Evolutionary conservation across 92 coral and sea anemone genomes (phyloP).

Genomic region (Hydrozoanthus gracilis): DNA sequence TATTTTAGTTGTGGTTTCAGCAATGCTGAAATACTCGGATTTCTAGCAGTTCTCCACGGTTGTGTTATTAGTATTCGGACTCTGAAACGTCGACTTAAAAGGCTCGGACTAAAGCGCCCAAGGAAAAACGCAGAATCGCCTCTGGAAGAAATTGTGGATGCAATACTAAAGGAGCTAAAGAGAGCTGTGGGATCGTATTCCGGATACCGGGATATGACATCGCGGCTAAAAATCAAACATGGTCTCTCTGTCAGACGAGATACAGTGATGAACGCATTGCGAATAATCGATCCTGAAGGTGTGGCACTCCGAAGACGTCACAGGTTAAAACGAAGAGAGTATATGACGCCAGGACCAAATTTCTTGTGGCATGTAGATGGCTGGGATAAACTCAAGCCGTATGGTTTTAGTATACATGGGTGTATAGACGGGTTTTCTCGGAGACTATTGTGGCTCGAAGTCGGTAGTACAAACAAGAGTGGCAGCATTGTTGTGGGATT

Average conservation of each 20-base stretch:
- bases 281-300: conserved; percentile 62
- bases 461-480: conserved; percentile 54
- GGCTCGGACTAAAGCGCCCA: conserved; percentile 1
- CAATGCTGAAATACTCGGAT: conserved; percentile 8
- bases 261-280: conserved; percentile 50
- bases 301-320: conserved; percentile 29
- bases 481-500: conserved; percentile 16
- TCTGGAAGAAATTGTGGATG: conserved; percentile 32
- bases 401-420: conserved; percentile 39
- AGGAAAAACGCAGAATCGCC: conserved; percentile 41
- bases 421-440: conserved; percentile 54
- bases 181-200: conserved; percentile 46
- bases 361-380: conserved; percentile 58
- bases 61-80: conserved; percentile 27
- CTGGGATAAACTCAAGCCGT: no score
- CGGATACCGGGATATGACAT: conserved; percentile 50
- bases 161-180: conserved; percentile 42
- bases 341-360: conserved; percentile 50
- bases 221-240: conserved; percentile 48
- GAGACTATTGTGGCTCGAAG: conserved; percentile 63
- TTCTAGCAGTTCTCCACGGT: neutral
- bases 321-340: conserved; percentile 35
- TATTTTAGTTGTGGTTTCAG: conserved; percentile 8
- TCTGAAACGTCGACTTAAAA: conserved; percentile 34
- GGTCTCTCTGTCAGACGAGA: conserved; percentile 50